Conservation (phyloP, 2,113 vertebrate genomes). For the Myotis lucifugus region DNA sequence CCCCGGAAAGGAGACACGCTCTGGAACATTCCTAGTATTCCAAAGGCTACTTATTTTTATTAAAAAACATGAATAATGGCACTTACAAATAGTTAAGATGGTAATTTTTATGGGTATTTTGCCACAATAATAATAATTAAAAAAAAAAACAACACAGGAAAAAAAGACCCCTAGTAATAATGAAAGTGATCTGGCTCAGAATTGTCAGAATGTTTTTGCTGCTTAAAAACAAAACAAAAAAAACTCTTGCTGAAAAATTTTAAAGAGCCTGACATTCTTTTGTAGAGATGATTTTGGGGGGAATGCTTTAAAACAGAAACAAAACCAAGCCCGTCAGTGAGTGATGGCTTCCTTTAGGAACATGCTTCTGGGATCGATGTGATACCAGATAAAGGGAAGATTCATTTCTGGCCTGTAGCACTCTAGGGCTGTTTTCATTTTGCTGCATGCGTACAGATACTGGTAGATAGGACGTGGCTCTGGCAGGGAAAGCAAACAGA, state of each 20-base stretch:
- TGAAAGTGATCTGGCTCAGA: conserved; percentile 77
- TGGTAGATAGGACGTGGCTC: conserved; percentile 44
- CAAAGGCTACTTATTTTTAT: conserved; percentile 71
- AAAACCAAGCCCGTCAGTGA: neutral
- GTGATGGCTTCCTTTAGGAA: conserved; percentile 58
- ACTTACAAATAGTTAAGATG: neutral
- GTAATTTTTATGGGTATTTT: neutral
- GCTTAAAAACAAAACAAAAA: neutral
- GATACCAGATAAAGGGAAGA: conserved; percentile 74
- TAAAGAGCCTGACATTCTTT: conserved; percentile 43
- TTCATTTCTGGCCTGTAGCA: conserved; percentile 63
- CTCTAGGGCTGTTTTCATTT: conserved; percentile 69
- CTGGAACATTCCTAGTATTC: conserved; percentile 66
- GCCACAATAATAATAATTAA: neutral
- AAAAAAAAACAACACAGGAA: neutral
- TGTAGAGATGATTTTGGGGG: conserved; percentile 28
- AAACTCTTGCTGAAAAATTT: conserved; percentile 62
- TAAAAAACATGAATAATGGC: conserved; percentile 46
- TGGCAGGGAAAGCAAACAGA: conserved; percentile 46
- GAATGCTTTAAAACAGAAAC: conserved; percentile 53
- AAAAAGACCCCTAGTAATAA: neutral
- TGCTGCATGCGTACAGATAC: conserved; percentile 57
- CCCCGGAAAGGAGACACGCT: conserved; percentile 64
- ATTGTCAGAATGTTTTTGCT: conserved; percentile 44
- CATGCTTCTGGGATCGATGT: conserved; percentile 29